Evolutionary conservation across 2,113 vertebrate genomes (phyloP), one percentile per base, ranked within the genome.

Genomic region (Symphodus melops): DNA sequence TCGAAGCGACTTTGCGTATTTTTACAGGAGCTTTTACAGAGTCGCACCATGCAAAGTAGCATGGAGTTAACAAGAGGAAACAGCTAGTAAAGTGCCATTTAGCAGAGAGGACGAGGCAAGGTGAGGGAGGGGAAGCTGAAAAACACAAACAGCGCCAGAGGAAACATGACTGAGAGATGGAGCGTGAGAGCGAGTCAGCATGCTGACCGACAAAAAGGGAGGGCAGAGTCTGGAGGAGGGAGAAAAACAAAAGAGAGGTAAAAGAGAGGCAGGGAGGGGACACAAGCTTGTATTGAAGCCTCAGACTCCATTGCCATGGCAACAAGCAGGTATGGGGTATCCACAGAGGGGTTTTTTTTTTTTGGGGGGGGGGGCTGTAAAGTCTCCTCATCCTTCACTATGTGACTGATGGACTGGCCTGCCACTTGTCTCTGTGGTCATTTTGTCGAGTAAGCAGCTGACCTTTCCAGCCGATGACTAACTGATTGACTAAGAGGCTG

Each of bases 311-410:
- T 93, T 72, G 68, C 88, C 90, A 92, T 92, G 80, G 92, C 84
- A 90, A 93, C 89, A 86, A 81, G 85, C 92, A 88, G 90, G 90
- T 91, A 89, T 71, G 75, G 73, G 69, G 70, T 76, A 72, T 69
- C 77, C 84, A 76, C 68, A 55, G 75, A 80, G 63, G 68, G 68
- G 57, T 83, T 92, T 90, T 86, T 77, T 33, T 33, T 33, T 28
- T 28, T 28, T n/a, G n/a, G n/a, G n/a, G n/a, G n/a, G n/a, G n/a
- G 28, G 83, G 86, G 69, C 53, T 53, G 62, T 28, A 36, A 56
- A 70, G 83, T 77, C 59, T 2, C 42, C 77, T 80, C 74, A 59
- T 77, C 56, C 51, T 79, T 73, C 67, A 60, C 67, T 63, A 39
- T 67, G 75, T 57, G 86, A 80, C 76, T 82, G 81, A 89, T 72